These are phyloP conservation scores for Phoxinus dragarum DNA, from an alignment of 2,797 vertebrate species.

Conservation along the genomic window DNA sequence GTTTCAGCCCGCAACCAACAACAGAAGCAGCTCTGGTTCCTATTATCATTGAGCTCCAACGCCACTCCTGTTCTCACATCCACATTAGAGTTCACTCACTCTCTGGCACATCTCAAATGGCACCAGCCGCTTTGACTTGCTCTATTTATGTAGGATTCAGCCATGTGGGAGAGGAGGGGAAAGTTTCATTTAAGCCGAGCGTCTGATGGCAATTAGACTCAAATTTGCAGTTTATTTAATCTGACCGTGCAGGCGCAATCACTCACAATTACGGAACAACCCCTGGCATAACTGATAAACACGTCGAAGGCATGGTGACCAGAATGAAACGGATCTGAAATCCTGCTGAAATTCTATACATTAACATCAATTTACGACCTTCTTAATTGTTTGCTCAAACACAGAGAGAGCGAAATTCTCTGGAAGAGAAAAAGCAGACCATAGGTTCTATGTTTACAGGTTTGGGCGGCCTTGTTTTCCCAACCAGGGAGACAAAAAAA, in stretches of 20 bases:
- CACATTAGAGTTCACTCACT: constrained; percentile 82
- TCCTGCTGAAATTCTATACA: constrained; percentile 52
- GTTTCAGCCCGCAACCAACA: constrained; percentile 67
- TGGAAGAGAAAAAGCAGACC: constrained; percentile 15
- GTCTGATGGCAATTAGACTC: constrained; percentile 79
- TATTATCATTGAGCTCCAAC: constrained; percentile 77
- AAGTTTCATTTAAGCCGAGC: constrained; percentile 67
- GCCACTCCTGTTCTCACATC: constrained; percentile 76
- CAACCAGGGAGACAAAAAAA: constrained; percentile 52
- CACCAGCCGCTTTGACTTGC: constrained; percentile 77
- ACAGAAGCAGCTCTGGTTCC: constrained; percentile 82
- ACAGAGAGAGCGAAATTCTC: neutral
- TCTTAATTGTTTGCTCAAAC: constrained; percentile 55
- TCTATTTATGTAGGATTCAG: constrained; percentile 76
- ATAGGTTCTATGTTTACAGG: constrained; percentile 63
- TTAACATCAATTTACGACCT: constrained; percentile 50
- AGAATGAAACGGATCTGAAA: constrained; percentile 54
- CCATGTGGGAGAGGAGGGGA: constrained; percentile 53
- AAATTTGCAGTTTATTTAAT: constrained; percentile 78
- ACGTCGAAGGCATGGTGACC: constrained; percentile 63
- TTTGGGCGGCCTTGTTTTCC: constrained; percentile 43
- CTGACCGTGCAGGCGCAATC: constrained; percentile 74
- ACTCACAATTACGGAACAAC: constrained; percentile 77
- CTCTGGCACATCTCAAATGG: constrained; percentile 79
- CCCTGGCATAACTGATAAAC: constrained; percentile 76